These are phyloP conservation scores for Laspeyria flexula DNA, from an alignment of 2,888 invertebrate genomes.

Conservation along the genomic window DNA sequence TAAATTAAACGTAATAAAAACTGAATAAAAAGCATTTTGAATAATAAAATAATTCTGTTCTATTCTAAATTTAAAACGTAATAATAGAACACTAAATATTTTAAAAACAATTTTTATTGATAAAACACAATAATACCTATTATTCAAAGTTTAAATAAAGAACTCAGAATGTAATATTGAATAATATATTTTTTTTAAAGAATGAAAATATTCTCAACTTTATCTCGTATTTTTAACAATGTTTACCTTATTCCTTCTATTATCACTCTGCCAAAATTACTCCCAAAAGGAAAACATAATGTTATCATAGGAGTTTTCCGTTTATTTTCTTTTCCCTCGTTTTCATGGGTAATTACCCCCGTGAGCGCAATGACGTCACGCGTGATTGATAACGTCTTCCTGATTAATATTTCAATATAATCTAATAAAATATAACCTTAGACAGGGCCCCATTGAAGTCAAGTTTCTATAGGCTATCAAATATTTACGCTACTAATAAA, in stretches of 20 bases:
- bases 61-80: no score
- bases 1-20: no score
- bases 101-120: no score
- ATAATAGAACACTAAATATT: no score
- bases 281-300: slow-evolving; percentile 19
- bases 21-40: no score
- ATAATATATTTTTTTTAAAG: no score
- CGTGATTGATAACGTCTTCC: slow-evolving; percentile 41
- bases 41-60: no score
- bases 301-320: slow-evolving; percentile 16
- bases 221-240: not conserved
- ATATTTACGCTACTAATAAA: not conserved
- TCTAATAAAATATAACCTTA: slow-evolving; percentile 30
- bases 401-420: slow-evolving; percentile 41
- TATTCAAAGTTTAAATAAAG: no score
- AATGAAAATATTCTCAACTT: no score
- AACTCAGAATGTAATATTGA: no score
- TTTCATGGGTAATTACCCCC: slow-evolving; percentile 42
- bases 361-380: slow-evolving; percentile 35
- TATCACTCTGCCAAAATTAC: slow-evolving; percentile 3
- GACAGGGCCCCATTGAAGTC: not conserved
- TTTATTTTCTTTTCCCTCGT: slow-evolving; percentile 25
- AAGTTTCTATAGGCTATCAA: slow-evolving; percentile 1
- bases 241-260: not conserved
- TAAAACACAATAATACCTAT: no score